Percentiles rank a stretch among this genome's conserved stretches.
Evolutionary conservation across 1,140 invertebrate genomes (phyloP).

Genomic region (Rhopalosiphum maidis): DNA sequence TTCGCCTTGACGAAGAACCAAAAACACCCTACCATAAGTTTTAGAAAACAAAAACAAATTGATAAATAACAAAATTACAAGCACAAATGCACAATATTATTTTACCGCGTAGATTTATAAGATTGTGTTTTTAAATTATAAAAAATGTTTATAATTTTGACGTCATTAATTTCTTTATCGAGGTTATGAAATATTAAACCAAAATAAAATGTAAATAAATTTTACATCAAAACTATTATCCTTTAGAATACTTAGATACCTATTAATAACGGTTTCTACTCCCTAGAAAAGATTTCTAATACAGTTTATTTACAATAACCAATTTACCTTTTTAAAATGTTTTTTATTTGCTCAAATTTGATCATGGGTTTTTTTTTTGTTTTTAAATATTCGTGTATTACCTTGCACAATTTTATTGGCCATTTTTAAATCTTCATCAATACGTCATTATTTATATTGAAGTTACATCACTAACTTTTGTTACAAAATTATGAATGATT

Average conservation of each 20-base stretch:
- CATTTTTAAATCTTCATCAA: not conserved
- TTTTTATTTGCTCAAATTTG: not conserved
- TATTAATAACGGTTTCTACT: not conserved
- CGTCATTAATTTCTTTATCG: not conserved
- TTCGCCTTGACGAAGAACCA: slow-evolving; percentile 11
- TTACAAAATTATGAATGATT: not conserved
- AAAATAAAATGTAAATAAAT: not conserved
- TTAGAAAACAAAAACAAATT: not conserved
- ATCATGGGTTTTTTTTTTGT: not conserved
- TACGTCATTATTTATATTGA: too few species aligned
- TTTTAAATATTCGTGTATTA: not conserved
- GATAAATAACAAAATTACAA: not conserved
- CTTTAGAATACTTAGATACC: not conserved
- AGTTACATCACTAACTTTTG: not conserved
- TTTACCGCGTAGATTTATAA: not conserved
- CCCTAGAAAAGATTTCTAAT: not conserved
- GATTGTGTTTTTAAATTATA: not conserved
- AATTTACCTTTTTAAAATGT: not conserved
- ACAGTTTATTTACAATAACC: not conserved
- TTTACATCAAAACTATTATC: not conserved
- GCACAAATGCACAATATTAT: not conserved
- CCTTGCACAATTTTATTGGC: not conserved
- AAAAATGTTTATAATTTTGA: not conserved
- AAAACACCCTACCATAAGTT: not conserved
- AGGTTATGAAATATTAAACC: not conserved